Conservation (phyloP, 2,888 invertebrate species). For the Leptopilina myrica region DNA sequence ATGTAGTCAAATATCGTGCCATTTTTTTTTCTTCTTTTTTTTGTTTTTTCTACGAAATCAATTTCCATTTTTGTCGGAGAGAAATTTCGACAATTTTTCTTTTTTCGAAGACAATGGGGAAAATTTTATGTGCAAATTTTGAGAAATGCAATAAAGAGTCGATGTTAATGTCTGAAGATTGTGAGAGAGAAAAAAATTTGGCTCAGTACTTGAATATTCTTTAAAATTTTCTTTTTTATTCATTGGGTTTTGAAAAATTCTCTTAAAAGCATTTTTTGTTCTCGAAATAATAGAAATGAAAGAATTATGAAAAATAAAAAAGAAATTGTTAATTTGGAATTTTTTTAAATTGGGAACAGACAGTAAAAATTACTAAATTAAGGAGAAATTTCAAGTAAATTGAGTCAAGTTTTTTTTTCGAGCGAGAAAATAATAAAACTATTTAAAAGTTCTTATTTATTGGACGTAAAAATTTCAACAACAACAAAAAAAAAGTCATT, state of each 20-base stretch:
- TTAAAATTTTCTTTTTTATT: too few relatives aligned
- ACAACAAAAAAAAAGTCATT: too few relatives aligned
- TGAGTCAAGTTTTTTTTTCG: neutral
- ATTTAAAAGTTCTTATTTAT: neutral
- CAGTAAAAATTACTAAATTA: too few relatives aligned
- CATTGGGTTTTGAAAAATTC: too few relatives aligned
- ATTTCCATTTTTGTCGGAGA: conserved; percentile 9
- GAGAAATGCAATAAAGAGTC: conserved; percentile 7
- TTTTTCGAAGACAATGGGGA: neutral
- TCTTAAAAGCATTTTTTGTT: too few relatives aligned
- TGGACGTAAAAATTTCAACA: neutral
- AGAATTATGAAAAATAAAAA: too few relatives aligned
- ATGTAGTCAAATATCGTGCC: conserved; percentile 40
- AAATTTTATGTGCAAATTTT: conserved; percentile 5
- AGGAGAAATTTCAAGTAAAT: too few relatives aligned
- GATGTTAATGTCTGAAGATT: neutral
- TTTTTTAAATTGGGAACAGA: too few relatives aligned
- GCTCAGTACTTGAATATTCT: neutral
- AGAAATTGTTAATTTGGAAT: too few relatives aligned
- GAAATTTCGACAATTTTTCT: neutral
- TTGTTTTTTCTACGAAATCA: neutral
- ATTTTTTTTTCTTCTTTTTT: conserved; percentile 21
- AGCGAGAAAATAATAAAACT: too few relatives aligned
- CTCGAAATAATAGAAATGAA: too few relatives aligned
- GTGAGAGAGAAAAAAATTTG: neutral